These are phyloP conservation scores for Pristionchus fissidentatus DNA, from an alignment of 2,888 invertebrate species.

Conservation along the genomic window DNA sequence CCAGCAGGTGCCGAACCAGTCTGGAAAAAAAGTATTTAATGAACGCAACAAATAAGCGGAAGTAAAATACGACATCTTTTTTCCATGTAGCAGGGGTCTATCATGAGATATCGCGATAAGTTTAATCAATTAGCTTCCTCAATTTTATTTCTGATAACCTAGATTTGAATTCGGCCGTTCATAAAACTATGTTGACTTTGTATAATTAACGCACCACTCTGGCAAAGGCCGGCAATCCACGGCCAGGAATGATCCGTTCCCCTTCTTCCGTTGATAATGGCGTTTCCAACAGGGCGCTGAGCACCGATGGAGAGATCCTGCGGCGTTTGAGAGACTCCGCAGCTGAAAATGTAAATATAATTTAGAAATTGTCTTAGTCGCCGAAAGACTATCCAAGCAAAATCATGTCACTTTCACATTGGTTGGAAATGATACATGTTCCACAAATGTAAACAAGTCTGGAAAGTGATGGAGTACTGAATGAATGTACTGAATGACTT, in stretches of 20 bases:
- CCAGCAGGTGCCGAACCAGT: conserved; percentile 18
- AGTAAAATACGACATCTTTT: too few relatives aligned
- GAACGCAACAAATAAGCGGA: too few relatives aligned
- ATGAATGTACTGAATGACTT: neutral
- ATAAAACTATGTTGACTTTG: too few relatives aligned
- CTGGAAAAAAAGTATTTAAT: neutral
- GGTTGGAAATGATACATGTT: too few relatives aligned
- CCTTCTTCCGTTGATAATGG: neutral
- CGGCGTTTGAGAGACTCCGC: neutral
- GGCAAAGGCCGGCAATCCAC: neutral
- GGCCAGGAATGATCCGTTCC: conserved; percentile 8
- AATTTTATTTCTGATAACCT: neutral
- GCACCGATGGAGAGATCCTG: neutral
- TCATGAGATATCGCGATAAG: too few relatives aligned
- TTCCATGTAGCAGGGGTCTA: too few relatives aligned
- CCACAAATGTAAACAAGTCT: neutral
- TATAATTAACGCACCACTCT: conserved; percentile 11
- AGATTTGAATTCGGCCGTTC: too few relatives aligned
- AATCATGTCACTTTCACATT: too few relatives aligned
- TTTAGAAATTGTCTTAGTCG: too few relatives aligned
- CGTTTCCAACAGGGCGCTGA: too few relatives aligned
- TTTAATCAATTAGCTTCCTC: neutral
- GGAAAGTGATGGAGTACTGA: neutral
- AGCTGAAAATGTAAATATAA: too few relatives aligned
- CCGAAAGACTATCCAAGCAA: too few relatives aligned